Base-by-base conservation (phyloP, 2,113 vertebrate species). In the Eulemur rufifrons region DNA sequence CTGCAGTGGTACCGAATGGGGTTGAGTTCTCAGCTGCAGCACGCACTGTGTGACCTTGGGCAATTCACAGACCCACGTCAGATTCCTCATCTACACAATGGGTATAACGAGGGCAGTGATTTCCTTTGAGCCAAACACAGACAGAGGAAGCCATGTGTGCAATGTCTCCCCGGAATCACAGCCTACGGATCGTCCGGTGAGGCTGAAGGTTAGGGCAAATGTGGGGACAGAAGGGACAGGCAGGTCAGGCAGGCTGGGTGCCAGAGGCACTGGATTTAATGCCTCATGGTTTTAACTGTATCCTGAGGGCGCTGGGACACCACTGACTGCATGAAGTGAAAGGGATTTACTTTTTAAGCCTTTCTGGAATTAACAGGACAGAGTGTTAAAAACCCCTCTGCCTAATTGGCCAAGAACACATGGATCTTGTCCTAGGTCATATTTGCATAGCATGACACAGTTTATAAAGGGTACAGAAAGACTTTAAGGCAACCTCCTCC, bases 141-240 rank as follows among this genome's bases (percentile, higher is more conserved):
- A 68, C 32, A 7, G 15, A 42, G 15, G 29, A 39, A 69, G 7
- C 0, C 29, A 20, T 77, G 8, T 47, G 18, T 4, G 1, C 23
- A 63, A 42, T 85, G 12, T 5, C 42, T 81, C 52, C 34, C 7
- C 0, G 13, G 47, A 82, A 66, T 34, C 3, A 52, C 13, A 12
- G 11, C 68, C 2, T 7, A 0, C 3, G 6, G 20, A 34, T 32
- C 39, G 34, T 2, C n/a, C 11, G 29, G 39, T 3, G 8, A 32
- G 45, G 9, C 37, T 23, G 29, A 8, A 42, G 6, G 9, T 8
- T 21, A 82, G 50, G 13, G 21, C n/a, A 8, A 10, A 54, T n/a
- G 25, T 42, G 13, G 13, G 39, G n/a, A 47, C 6, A 18, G 21
- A 15, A 66, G 68, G 42, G 37, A 74, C 8, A 78, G 32, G 29